These are phyloP conservation scores for Pangasius djambal DNA, from an alignment of 2,797 vertebrate genomes.

Conservation along the genomic window DNA sequence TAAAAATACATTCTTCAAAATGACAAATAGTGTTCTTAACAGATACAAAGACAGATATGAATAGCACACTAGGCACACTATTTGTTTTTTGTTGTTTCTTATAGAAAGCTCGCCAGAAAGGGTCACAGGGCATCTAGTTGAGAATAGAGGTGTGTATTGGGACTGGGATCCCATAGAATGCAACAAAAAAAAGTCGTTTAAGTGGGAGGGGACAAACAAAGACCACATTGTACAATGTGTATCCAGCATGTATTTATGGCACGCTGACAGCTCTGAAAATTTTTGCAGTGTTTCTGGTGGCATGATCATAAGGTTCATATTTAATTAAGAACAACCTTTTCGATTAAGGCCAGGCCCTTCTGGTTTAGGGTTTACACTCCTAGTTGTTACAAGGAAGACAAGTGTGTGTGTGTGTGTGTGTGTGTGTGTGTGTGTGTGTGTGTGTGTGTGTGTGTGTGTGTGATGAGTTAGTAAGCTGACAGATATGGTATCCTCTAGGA, in stretches of 20 bases:
- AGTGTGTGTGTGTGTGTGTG: background rate
- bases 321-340: background rate
- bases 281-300: background rate
- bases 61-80: background rate
- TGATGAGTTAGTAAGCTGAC: background rate
- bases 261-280: background rate
- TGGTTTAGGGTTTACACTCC: background rate
- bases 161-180: background rate
- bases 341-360: background rate
- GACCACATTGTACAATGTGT: background rate
- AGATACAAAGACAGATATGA: background rate
- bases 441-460: background rate
- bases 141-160: background rate
- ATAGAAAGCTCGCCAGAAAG: background rate
- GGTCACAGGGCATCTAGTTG: background rate
- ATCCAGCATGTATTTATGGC: background rate
- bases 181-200: background rate
- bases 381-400: background rate
- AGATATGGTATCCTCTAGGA: constrained; percentile 23
- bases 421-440: background rate
- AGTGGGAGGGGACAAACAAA: background rate
- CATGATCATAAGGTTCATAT: background rate
- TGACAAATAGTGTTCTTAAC: background rate
- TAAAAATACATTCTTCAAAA: background rate
- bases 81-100: background rate